These are phyloP conservation scores for Sisor rabdophorus DNA, from an alignment of 2,113 vertebrate species.

Conservation along the genomic window DNA sequence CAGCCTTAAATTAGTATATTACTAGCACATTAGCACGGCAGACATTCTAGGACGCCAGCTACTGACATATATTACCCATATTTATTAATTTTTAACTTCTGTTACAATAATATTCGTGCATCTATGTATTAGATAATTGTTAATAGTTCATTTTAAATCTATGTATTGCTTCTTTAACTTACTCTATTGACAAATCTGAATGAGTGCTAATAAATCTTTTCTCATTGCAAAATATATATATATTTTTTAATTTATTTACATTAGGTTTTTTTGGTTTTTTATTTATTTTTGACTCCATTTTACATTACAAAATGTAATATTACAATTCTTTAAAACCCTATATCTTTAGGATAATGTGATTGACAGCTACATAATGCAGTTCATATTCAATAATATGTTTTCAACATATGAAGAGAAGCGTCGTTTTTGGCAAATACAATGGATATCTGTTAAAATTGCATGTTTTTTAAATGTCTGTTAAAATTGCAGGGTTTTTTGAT, in stretches of 20 bases:
- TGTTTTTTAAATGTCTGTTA: background rate
- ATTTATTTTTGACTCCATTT: background rate
- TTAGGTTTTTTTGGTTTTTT: background rate
- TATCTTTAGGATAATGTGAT: background rate
- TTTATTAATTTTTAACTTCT: background rate
- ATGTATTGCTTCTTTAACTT: slow-evolving; percentile 15
- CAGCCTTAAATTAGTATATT: background rate
- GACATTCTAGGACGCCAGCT: background rate
- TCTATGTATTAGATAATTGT: background rate
- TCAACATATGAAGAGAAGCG: background rate
- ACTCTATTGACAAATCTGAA: background rate
- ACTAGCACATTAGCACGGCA: background rate
- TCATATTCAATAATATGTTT: too few relatives aligned
- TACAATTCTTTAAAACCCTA: background rate
- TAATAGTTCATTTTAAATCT: slow-evolving; percentile 4
- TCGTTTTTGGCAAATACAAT: background rate
- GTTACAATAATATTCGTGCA: background rate
- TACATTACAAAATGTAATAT: slow-evolving; percentile 28
- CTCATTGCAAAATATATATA: slow-evolving; percentile 11
- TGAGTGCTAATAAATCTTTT: background rate
- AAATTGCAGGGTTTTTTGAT: background rate
- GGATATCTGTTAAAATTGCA: background rate
- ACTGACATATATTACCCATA: background rate
- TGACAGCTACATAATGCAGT: background rate
- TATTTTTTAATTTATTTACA: slow-evolving; percentile 9